phyloP scores from a whole-genome alignment of 1,140 invertebrate genomes.

The Drosophila arizonae region DNA sequence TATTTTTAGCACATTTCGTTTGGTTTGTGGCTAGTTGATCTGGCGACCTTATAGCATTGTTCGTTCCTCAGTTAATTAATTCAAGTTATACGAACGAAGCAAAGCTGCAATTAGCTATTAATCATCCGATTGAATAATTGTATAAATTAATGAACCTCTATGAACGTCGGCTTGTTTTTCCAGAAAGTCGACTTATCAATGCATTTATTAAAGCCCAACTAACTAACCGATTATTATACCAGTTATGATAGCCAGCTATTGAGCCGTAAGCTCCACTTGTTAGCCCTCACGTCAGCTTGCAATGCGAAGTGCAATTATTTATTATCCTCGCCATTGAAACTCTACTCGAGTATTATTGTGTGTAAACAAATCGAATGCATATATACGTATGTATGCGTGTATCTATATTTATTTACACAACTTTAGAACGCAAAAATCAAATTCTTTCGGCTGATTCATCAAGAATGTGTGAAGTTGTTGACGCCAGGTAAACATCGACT shows the following conservation, averaged over 20 bases:
- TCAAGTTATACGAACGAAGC: conserved; percentile 10
- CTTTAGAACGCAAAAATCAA: conserved; percentile 31
- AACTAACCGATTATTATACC: conserved; percentile 1
- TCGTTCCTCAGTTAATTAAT: conserved; percentile 14
- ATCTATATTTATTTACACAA: conserved; percentile 3
- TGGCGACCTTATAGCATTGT: not conserved
- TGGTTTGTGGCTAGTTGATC: not conserved
- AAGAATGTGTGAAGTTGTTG: conserved; percentile 32
- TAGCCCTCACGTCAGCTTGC: not conserved
- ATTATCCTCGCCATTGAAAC: conserved; percentile 13
- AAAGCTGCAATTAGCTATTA: conserved; percentile 39
- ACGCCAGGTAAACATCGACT: conserved; percentile 12
- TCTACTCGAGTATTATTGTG: not conserved
- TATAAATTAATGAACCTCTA: conserved; percentile 30
- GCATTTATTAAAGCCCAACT: conserved; percentile 1
- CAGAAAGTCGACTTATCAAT: conserved; percentile 8
- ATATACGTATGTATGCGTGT: not conserved
- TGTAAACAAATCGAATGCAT: not conserved
- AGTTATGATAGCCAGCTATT: conserved; percentile 5
- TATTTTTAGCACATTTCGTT: too few species aligned
- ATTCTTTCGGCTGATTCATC: conserved; percentile 15
- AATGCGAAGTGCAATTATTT: not conserved
- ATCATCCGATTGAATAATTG: conserved; percentile 47
- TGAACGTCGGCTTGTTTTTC: conserved; percentile 13
- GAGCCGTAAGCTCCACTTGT: not conserved